phyloP scores from a whole-genome alignment of 2,888 invertebrate genomes.

The Blastobasis adustella region DNA sequence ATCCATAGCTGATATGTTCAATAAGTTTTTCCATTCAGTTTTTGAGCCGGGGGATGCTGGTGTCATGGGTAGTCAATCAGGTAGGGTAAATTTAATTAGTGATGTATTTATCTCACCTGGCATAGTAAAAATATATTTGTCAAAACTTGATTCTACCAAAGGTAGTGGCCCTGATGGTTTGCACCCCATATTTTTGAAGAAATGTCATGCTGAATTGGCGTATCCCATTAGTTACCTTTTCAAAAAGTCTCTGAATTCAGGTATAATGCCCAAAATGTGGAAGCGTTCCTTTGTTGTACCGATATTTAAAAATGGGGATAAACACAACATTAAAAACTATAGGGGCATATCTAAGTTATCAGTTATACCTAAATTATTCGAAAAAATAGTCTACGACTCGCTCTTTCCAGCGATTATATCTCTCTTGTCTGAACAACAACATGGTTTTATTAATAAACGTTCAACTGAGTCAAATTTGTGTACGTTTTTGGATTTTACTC shows the following conservation, averaged over 20 bases:
- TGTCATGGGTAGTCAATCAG: not conserved
- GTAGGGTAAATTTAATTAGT: not conserved
- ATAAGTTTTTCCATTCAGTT: not conserved
- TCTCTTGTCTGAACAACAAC: not conserved
- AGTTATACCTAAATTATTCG: constrained; percentile 1
- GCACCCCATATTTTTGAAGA: not conserved
- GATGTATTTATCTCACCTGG: not conserved
- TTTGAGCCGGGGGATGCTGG: not conserved
- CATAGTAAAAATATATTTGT: not conserved
- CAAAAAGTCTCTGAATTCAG: not conserved
- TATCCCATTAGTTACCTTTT: not conserved
- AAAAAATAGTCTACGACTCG: constrained; percentile 3
- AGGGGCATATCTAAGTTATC: constrained; percentile 3
- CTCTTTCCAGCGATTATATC: constrained; percentile 3
- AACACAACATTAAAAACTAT: not conserved
- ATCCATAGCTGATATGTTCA: not conserved
- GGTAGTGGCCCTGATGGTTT: constrained; percentile 4
- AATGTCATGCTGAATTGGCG: not conserved
- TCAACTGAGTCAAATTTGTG: constrained; percentile 12
- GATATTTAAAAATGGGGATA: not conserved
- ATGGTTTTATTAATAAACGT: constrained; percentile 12
- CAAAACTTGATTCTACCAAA: not conserved
- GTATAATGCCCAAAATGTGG: not conserved
- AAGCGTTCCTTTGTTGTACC: not conserved
- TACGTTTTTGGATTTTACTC: constrained; percentile 6